Evolutionary conservation across 2,113 vertebrate genomes (phyloP).

Genomic region (Lipophrys pholis): DNA sequence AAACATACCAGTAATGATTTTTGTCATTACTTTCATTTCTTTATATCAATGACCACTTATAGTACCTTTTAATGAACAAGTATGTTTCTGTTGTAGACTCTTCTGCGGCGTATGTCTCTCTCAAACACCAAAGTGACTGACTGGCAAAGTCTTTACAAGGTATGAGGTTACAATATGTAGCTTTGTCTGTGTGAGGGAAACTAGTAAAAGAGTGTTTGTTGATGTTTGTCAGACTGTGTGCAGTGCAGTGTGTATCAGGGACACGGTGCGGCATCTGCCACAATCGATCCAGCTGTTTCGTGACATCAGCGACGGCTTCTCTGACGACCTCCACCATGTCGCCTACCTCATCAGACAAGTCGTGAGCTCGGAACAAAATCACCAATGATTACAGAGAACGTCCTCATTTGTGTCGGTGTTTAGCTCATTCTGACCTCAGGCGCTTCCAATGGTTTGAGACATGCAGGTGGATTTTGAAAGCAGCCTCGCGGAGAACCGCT

Average conservation of each 20-base stretch:
- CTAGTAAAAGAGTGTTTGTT: background rate
- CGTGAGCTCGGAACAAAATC: slow-evolving; percentile 66
- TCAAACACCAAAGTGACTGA: slow-evolving; percentile 91
- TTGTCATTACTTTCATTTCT: background rate
- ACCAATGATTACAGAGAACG: background rate
- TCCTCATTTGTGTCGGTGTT: background rate
- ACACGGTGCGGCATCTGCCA: slow-evolving; percentile 89
- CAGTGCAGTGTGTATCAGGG: slow-evolving; percentile 91
- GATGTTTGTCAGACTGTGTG: slow-evolving; percentile 83
- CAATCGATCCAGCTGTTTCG: slow-evolving; percentile 89
- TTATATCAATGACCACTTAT: background rate
- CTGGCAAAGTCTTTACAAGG: slow-evolving; percentile 95
- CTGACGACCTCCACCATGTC: slow-evolving; percentile 90
- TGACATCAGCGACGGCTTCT: slow-evolving; percentile 88
- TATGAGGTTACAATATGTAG: background rate
- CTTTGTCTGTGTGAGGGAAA: background rate
- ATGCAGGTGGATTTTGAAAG: slow-evolving; percentile 92
- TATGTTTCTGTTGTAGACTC: slow-evolving; percentile 77
- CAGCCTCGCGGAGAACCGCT: slow-evolving; percentile 88
- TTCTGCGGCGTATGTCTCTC: slow-evolving; percentile 92
- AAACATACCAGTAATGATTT: slow-evolving; percentile 88
- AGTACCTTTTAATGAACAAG: background rate
- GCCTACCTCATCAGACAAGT: slow-evolving; percentile 91
- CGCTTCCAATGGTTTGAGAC: too few relatives aligned
- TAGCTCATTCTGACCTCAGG: too few relatives aligned